phyloP scores from a whole-genome alignment of 2,113 vertebrate genomes.

The Erythrolamprus reginae region DNA sequence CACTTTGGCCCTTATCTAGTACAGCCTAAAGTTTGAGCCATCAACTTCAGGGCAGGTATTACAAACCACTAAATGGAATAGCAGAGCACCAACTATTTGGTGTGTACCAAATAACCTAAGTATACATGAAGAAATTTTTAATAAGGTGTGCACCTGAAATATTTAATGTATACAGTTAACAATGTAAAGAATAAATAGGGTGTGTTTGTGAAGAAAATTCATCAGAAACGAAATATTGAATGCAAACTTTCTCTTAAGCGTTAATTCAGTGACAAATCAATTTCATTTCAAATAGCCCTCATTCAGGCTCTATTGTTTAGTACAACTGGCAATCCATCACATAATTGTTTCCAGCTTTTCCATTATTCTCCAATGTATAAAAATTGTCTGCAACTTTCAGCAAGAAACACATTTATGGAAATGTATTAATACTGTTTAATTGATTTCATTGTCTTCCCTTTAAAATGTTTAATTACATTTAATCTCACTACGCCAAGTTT shows the following conservation, averaged over 20 bases:
- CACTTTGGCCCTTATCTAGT: background rate
- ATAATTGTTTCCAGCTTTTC: background rate
- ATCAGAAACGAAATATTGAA: background rate
- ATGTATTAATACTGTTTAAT: background rate
- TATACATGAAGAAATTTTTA: background rate
- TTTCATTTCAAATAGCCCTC: background rate
- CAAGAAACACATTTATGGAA: background rate
- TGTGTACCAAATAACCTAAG: slow-evolving; percentile 27
- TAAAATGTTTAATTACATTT: background rate
- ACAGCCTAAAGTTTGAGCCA: slow-evolving; percentile 43
- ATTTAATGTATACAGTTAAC: background rate
- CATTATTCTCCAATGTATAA: background rate
- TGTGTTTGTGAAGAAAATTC: background rate
- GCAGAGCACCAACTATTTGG: slow-evolving; percentile 48
- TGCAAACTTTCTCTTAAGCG: background rate
- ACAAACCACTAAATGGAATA: slow-evolving; percentile 42
- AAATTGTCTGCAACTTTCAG: background rate
- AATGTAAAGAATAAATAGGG: background rate
- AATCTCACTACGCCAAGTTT: background rate
- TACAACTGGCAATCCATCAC: background rate
- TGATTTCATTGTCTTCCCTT: background rate
- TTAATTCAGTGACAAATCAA: background rate
- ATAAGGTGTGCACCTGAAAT: background rate
- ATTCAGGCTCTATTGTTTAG: background rate
- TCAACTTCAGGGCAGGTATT: slow-evolving; percentile 46